phyloP scores from a whole-genome alignment of 2,797 vertebrate genomes.

The Fundulus diaphanus region DNA sequence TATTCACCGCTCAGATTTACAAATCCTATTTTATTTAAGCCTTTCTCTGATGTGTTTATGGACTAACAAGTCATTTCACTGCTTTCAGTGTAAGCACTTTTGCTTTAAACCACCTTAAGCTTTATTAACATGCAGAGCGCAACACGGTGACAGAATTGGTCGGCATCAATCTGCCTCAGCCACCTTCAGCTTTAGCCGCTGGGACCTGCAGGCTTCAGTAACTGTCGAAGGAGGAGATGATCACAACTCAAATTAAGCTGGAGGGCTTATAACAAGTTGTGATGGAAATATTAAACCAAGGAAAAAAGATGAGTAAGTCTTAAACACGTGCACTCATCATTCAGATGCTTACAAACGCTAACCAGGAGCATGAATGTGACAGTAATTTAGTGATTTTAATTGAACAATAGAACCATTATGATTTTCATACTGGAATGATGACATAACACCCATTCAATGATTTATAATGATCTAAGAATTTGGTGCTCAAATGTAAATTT shows the following conservation, averaged over 20 bases:
- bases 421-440: not conserved
- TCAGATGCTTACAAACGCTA: not conserved
- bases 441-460: too few species aligned
- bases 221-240: constrained; percentile 65
- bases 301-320: constrained; percentile 33
- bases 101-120: constrained; percentile 37
- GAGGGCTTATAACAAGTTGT: constrained; percentile 64
- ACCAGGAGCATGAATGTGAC: not conserved
- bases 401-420: not conserved
- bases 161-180: constrained; percentile 69
- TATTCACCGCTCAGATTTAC: constrained; percentile 23
- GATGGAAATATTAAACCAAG: constrained; percentile 68
- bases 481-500: too few species aligned
- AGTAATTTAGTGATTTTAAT: not conserved
- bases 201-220: constrained; percentile 75
- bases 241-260: constrained; percentile 70
- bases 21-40: constrained; percentile 33
- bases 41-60: constrained; percentile 47
- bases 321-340: not conserved
- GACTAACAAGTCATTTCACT: constrained; percentile 50
- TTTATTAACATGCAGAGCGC: constrained; percentile 71
- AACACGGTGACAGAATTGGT: constrained; percentile 64
- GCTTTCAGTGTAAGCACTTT: constrained; percentile 64
- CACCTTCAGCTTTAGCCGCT: constrained; percentile 70
- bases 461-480: too few species aligned